Evolutionary conservation across 2,888 invertebrate genomes (phyloP).

Genomic region (Nemoura dubitans): DNA sequence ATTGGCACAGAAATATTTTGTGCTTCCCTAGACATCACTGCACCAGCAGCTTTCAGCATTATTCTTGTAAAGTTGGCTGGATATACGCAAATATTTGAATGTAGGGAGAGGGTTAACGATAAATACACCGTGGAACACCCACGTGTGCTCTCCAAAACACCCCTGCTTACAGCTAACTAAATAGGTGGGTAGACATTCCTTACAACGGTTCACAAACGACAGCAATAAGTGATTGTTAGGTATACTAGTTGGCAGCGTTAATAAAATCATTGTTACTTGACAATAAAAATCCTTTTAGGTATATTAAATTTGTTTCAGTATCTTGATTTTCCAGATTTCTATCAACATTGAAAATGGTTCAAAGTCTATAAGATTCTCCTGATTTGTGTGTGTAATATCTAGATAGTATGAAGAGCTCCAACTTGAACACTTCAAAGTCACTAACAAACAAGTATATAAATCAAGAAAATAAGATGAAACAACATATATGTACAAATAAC

Average conservation of each 20-base stretch:
- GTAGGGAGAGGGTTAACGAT: neutral
- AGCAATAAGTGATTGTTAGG: neutral
- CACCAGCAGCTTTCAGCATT: neutral
- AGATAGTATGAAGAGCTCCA: neutral
- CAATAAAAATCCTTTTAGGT: neutral
- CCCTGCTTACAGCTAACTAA: neutral
- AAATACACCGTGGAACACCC: neutral
- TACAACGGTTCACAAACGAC: neutral
- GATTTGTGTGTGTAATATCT: too few species aligned
- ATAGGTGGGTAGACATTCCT: too few species aligned
- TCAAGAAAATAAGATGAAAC: neutral
- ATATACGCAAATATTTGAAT: neutral
- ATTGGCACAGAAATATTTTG: too few species aligned
- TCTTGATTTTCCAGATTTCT: neutral
- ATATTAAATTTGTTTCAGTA: neutral
- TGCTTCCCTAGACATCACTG: neutral
- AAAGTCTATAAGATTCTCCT: too few species aligned
- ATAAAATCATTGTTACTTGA: neutral
- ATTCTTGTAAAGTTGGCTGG: neutral
- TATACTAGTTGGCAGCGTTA: neutral
- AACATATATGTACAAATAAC: neutral
- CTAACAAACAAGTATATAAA: neutral
- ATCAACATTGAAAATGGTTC: too few species aligned
- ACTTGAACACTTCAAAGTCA: neutral
- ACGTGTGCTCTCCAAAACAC: neutral